These are phyloP conservation scores for Polypterus bichir DNA, from an alignment of 2,113 vertebrate genomes.

Conservation along the genomic window DNA sequence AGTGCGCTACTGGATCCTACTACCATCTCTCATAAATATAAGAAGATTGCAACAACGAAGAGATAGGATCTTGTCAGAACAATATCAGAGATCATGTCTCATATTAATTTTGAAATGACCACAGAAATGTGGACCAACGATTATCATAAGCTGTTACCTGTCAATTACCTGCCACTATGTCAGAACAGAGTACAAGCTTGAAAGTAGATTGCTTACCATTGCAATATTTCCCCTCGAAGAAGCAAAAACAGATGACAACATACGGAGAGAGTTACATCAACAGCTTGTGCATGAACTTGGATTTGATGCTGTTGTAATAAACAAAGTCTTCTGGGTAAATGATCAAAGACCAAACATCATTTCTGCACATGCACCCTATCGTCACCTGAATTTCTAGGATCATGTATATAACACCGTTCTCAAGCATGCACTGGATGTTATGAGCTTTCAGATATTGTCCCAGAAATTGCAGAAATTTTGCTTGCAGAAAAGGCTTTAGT, in stretches of 20 bases:
- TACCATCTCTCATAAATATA: background rate
- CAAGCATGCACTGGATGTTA: background rate
- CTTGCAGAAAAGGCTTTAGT: background rate
- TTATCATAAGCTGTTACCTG: conserved; percentile 1
- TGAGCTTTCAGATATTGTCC: background rate
- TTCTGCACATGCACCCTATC: background rate
- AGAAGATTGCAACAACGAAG: background rate
- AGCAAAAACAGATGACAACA: conserved; percentile 1
- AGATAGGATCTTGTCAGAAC: background rate
- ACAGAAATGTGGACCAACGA: conserved; percentile 2
- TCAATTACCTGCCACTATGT: conserved; percentile 1
- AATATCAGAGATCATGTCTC: background rate
- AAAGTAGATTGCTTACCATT: background rate
- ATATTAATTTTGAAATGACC: conserved; percentile 5
- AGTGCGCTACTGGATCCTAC: conserved; percentile 2
- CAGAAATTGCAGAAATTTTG: conserved; percentile 2
- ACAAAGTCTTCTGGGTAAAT: conserved; percentile 9
- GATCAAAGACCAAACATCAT: conserved; percentile 9
- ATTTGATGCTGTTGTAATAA: conserved; percentile 2
- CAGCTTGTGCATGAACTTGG: background rate
- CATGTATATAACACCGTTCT: conserved; percentile 6
- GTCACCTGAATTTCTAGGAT: conserved; percentile 6
- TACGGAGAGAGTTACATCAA: conserved; percentile 2
- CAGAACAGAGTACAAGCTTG: background rate
- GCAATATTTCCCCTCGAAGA: conserved; percentile 5